Base-by-base conservation (phyloP, 1,140 invertebrate species). In the Laupala kohalensis region DNA sequence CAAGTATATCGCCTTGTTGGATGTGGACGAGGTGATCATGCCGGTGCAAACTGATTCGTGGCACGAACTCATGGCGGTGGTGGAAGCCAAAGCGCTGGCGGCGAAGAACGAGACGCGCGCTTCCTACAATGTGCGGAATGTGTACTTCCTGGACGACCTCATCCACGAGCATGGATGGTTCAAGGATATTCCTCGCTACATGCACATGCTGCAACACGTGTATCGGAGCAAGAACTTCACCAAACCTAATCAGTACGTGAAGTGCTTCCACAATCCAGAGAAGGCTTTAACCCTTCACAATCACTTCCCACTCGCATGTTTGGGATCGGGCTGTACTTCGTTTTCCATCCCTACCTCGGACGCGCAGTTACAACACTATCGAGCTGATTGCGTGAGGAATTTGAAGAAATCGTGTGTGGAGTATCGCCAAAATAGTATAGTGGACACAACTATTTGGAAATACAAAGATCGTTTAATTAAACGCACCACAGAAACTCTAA, bases 1-100 rank as follows among this genome's bases (percentile, higher is more conserved):
- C 79, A 88, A 94, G 69, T 96, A 95, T 81, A 90, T 97, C 30
- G 92, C 92, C 0, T 81, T 98, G 15, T 81, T 97, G 25, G 96
- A 98, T 77, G 93, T 94, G 63, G 95, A 98, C 79, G 95, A 98
- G 80, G 90, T 97, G 62, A 96, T 97, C 73, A 95, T 97, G 89
- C 95, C 95, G 2, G 83, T 95, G 24, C 25, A 29, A 6, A 69
- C 68, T 9, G 86, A 90, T 73, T 86, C 89, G 67, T 98, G 95
- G 95, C 85, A 84, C 15, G 86, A 89, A 67, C 81, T 97, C 64
- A 92, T 97, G 91, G 82, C 85, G 28, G 77, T 74, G 81, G 87
- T 93, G 1, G 78, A 92, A 64, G 84, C 86, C 0, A 89, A 92
- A 77, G 86, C 92, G 3, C 74, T 89, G 0, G 84, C 85, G 53